These are phyloP conservation scores for Neotoma lepida DNA, from an alignment of 2,113 vertebrate genomes.

Conservation along the genomic window DNA sequence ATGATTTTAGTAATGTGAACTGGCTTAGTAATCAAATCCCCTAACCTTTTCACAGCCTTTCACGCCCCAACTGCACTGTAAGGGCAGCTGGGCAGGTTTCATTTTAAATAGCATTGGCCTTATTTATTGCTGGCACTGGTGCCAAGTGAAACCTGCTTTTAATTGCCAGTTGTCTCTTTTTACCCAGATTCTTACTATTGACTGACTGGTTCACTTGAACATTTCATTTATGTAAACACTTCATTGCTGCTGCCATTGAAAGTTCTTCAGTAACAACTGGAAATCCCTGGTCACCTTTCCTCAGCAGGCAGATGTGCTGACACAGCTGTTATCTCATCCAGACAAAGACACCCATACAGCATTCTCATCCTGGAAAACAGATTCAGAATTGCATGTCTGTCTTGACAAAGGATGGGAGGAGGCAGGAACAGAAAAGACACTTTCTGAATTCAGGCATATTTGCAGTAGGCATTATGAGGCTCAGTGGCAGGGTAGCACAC, in stretches of 20 bases:
- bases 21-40: slow-evolving; percentile 69
- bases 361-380: fast-evolving
- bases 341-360: neutral
- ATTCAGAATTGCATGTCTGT: neutral
- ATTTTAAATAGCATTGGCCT: slow-evolving; percentile 39
- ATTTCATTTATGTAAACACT: neutral
- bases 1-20: slow-evolving; percentile 69
- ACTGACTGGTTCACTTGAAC: neutral
- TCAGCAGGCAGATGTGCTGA: neutral
- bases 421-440: neutral
- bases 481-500: neutral
- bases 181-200: neutral
- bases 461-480: neutral
- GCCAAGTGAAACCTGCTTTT: slow-evolving; percentile 34
- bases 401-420: neutral
- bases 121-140: neutral
- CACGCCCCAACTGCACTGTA: neutral
- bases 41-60: slow-evolving; percentile 67
- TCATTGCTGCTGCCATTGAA: neutral
- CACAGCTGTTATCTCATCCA: neutral
- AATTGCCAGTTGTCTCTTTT: slow-evolving; percentile 26
- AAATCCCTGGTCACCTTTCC: neutral
- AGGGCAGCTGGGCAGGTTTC: slow-evolving; percentile 52
- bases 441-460: neutral
- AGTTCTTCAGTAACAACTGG: neutral